Base-by-base conservation (phyloP, 2,888 invertebrate genomes). In the Sesamia inferens region DNA sequence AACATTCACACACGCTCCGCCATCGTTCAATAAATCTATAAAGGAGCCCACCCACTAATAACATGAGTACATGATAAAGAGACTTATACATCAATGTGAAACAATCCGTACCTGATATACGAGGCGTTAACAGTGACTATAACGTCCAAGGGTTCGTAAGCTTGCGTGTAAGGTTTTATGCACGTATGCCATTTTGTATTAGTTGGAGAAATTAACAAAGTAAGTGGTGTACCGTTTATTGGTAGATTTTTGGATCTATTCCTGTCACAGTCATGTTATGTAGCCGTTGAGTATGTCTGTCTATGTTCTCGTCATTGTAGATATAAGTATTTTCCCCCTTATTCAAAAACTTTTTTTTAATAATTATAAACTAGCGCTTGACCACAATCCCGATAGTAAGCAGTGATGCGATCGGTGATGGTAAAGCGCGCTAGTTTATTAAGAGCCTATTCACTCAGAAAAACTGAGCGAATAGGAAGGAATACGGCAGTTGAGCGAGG, bases 81-180 rank as follows among this genome's bases (percentile, higher is more conserved):
- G 81, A 71, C 77, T 71, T 81, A 87, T 90, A 86, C 86, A 88
- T 88, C 85, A 88, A 79, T 57, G 44, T 70, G 80, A 67, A 86
- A 84, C 85, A 88, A 87, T 87, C 84, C 79, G 64, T 85, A 81
- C 80, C 83, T 79, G 71, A 92, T 88, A 71, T 88, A 92, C 85
- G 79, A 80, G 71, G 66, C 54, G 78, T 65, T 69, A 73, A 75
- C 80, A 68, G 75, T 72, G 75, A 82, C 83, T 82, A 74, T 82
- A 61, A 78, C 77, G 83, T 79, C 86, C 72, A 76, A 76, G 82
- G 86, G 85, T 74, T 55, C 65, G 44, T 88, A 88, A 88, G 84
- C 89, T 81, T 55, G 47, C 8, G 58, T 62, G 57, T 5, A 13
- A 39, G 73, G 74, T 70, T 78, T 83, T 84, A 78, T 83, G 84